Base-by-base conservation (phyloP, 2,113 vertebrate species). In the Pyrgilauda ruficollis region DNA sequence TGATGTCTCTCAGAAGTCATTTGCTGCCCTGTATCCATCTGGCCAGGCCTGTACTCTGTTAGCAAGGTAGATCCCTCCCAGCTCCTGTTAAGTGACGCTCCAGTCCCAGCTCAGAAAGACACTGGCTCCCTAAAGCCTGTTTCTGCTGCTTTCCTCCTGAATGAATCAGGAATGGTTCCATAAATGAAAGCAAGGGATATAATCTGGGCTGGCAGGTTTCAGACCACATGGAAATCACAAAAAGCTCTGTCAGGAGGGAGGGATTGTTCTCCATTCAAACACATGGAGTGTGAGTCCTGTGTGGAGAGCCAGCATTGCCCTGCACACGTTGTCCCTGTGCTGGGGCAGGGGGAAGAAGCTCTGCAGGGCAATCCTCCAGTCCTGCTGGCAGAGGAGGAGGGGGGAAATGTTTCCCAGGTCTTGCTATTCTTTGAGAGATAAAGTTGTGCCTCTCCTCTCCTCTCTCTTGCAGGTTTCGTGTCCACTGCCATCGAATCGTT, bases 401-500 rank as follows among this genome's bases (percentile, higher is more conserved):
- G 66, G 39, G 55, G n/a, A 13, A 37, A 50, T 35, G 15, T 73
- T 81, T 84, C 72, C 72, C 35, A 66, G 39, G 9, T 56, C 58
- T 70, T 41, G 28, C n/a, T 47, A 31, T 78, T 89, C 44, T 79
- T 49, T 88, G 88, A 88, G 46, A 61, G 84, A 70, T 95, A 43
- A 89, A 89, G 13, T 20, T 37, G 7, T 96, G 62, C 89, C 77
- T 93, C 59, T 82, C n/a, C 76, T 90, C 50, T 88, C 89, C 76
- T 90, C 50, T 88, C 89, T 90, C 27, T 64, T 66, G 37, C 97
- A 99, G 99, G 97, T 99, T 99, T 91, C 98, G 99, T 92, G 98
- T 99, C 95, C 98, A 99, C 93, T 99, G 99, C 97, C 99, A 99
- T 97, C 99, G 98, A 88, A 99, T 99, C 24, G 99, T 99, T 94